Evolutionary conservation across 2,797 vertebrate species (phyloP).

Genomic region (Pagetopsis macropterus): DNA sequence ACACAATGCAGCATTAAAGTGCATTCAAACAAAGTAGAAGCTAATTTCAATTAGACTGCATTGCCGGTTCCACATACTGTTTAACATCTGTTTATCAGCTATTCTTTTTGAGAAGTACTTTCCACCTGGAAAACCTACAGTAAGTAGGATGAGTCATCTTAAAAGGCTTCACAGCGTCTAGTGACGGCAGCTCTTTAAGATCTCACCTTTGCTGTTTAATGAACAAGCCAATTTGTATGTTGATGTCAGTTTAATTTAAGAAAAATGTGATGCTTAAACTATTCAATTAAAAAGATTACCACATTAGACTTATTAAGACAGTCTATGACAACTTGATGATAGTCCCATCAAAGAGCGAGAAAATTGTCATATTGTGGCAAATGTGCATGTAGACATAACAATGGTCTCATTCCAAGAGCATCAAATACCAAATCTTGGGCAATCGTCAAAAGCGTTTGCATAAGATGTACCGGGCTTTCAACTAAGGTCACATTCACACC

Average conservation of each 20-base stretch:
- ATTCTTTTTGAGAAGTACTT: slow-evolving; percentile 22
- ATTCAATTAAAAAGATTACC: background rate
- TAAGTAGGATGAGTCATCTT: slow-evolving; percentile 22
- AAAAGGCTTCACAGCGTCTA: background rate
- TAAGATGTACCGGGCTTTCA: too few species aligned
- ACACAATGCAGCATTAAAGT: slow-evolving; percentile 35
- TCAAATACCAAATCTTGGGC: too few species aligned
- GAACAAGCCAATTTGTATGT: slow-evolving; percentile 16
- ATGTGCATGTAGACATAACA: slow-evolving; percentile 4
- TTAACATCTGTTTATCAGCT: slow-evolving; percentile 37
- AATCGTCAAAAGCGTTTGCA: too few species aligned
- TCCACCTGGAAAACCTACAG: slow-evolving; percentile 33
- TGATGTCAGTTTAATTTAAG: slow-evolving; percentile 24
- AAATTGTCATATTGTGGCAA: background rate
- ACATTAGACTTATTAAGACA: slow-evolving; percentile 2
- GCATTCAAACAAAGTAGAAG: slow-evolving; percentile 49
- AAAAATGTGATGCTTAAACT: slow-evolving; percentile 5
- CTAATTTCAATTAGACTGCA: slow-evolving; percentile 39
- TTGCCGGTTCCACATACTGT: slow-evolving; percentile 2
- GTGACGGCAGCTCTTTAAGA: slow-evolving; percentile 20
- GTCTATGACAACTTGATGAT: background rate
- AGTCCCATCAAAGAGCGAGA: background rate
- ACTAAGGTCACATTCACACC: too few species aligned
- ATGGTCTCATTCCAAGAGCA: background rate
- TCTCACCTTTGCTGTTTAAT: slow-evolving; percentile 31